These are phyloP conservation scores for Diarsia brunnea DNA, from an alignment of 2,888 invertebrate genomes.

Conservation along the genomic window DNA sequence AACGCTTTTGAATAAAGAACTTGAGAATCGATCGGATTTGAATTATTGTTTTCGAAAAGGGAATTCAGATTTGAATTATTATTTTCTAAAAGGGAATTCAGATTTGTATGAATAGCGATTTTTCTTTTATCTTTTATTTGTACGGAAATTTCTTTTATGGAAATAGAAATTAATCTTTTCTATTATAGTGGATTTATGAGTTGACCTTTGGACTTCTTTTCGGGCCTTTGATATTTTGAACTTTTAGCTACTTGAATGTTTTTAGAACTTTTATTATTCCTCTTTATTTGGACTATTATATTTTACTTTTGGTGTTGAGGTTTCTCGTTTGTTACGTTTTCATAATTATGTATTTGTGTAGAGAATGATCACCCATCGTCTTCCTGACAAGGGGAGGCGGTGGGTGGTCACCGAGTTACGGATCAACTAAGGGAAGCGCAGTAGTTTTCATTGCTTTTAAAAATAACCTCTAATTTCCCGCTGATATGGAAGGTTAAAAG, in stretches of 20 bases:
- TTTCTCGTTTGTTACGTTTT: not conserved
- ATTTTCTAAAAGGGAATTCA: conserved; percentile 40
- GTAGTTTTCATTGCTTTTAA: too few species aligned
- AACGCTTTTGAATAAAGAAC: conserved; percentile 56
- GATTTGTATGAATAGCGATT: conserved; percentile 7
- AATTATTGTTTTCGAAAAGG: conserved; percentile 46
- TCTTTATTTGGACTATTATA: not conserved
- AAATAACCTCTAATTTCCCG: too few species aligned
- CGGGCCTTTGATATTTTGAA: conserved; percentile 19
- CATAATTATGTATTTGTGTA: too few species aligned
- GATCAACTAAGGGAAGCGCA: too few species aligned
- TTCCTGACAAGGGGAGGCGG: not conserved
- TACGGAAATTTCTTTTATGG: conserved; percentile 37
- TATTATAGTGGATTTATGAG: conserved; percentile 27
- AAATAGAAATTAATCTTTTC: conserved; percentile 17
- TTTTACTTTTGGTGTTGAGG: not conserved
- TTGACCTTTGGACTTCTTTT: conserved; percentile 4
- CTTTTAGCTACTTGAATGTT: conserved; percentile 2
- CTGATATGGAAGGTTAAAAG: too few species aligned
- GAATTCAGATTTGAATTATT: conserved; percentile 26
- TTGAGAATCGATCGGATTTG: conserved; percentile 36
- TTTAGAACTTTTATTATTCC: conserved; percentile 5
- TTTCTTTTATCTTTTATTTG: conserved; percentile 17
- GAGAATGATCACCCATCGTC: not conserved
- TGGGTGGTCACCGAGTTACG: too few species aligned